phyloP scores from a whole-genome alignment of 1,140 invertebrate genomes.

The Rhynchophorus ferrugineus region DNA sequence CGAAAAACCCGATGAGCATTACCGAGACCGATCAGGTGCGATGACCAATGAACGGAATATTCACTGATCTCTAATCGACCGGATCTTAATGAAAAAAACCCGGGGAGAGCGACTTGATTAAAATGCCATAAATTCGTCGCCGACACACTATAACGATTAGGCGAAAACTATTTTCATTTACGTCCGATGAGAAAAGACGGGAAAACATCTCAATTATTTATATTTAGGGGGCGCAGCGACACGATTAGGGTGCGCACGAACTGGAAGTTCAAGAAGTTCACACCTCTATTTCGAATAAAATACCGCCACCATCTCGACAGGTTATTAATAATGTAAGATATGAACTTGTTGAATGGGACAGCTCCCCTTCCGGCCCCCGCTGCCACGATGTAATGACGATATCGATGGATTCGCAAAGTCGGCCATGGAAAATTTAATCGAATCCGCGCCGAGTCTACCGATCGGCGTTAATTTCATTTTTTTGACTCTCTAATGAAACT shows the following conservation, averaged over 20 bases:
- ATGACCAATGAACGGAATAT: too few relatives aligned
- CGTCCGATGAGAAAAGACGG: neutral
- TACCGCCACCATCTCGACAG: constrained; percentile 17
- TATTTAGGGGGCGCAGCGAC: neutral
- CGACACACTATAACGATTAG: neutral
- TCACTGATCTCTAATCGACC: too few relatives aligned
- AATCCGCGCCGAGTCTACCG: too few relatives aligned
- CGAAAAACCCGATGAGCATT: too few relatives aligned
- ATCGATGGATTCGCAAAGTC: neutral
- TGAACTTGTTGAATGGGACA: constrained; percentile 14
- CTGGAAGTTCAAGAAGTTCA: constrained; percentile 14
- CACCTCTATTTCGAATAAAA: constrained; percentile 22
- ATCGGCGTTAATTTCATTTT: too few relatives aligned
- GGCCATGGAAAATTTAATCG: too few relatives aligned
- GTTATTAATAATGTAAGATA: constrained; percentile 22
- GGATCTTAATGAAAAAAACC: too few relatives aligned
- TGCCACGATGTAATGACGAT: constrained; percentile 4
- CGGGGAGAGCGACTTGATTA: too few relatives aligned
- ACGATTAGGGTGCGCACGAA: constrained; percentile 11
- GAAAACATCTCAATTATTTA: constrained; percentile 9
- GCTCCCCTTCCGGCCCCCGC: neutral
- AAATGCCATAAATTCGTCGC: neutral
- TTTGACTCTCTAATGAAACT: too few relatives aligned
- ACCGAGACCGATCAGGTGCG: too few relatives aligned
- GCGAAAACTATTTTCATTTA: neutral